Conservation (phyloP, 2,113 vertebrate species). For the Trogon surrucura region DNA sequence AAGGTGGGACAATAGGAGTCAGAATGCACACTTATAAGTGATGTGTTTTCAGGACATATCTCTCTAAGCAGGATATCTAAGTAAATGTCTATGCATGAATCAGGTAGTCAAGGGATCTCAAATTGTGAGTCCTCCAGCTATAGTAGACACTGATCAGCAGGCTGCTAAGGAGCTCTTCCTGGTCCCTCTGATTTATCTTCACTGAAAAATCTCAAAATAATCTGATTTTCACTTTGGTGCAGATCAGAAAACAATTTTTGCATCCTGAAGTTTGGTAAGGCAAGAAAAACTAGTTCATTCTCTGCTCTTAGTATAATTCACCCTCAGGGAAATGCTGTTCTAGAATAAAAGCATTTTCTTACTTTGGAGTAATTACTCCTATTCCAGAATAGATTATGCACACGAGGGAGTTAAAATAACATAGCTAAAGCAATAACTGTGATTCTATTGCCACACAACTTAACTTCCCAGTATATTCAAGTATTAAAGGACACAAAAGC, state of each 20-base stretch:
- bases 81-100: neutral
- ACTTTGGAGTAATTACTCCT: conserved; percentile 51
- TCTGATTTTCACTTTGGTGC: neutral
- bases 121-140: neutral
- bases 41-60: neutral
- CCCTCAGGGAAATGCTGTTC: conserved; percentile 35
- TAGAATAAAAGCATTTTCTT: conserved; percentile 52
- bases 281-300: conserved; percentile 29
- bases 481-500: neutral
- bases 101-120: neutral
- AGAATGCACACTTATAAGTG: neutral
- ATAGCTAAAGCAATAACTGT: conserved; percentile 26
- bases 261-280: neutral
- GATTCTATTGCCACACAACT: neutral
- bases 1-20: neutral
- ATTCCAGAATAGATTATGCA: conserved; percentile 47
- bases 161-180: neutral
- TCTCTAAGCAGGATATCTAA: neutral
- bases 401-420: conserved; percentile 43
- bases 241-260: conserved; percentile 27
- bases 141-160: neutral
- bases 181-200: neutral
- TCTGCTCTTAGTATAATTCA: conserved; percentile 16
- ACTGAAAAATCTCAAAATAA: neutral
- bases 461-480: neutral